A percentile compares a stretch with the other conserved stretches of the same genome.
These are phyloP conservation scores for Drosophila niveifrons DNA, from an alignment of 2,888 invertebrate species.

Conservation along the genomic window DNA sequence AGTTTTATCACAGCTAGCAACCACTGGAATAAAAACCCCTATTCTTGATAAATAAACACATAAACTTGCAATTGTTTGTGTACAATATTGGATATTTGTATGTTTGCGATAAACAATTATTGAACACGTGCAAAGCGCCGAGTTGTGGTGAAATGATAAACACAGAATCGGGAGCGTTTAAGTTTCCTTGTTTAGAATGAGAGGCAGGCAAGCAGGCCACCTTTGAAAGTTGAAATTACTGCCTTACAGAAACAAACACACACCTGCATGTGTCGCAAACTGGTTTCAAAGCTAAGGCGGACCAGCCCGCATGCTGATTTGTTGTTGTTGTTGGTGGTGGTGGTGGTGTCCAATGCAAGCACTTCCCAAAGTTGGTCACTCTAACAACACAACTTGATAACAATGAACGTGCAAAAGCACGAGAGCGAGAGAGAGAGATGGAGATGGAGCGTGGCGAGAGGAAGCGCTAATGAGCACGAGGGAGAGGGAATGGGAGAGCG, in stretches of 20 bases:
- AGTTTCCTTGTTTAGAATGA: constrained; percentile 59
- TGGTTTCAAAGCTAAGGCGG: constrained; percentile 61
- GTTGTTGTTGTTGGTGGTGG: background rate
- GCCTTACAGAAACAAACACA: constrained; percentile 30
- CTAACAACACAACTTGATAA: constrained; percentile 66
- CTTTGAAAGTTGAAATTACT: constrained; percentile 5
- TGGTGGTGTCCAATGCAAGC: constrained; percentile 33
- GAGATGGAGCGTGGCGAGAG: constrained; percentile 7
- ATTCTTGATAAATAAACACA: constrained; percentile 5
- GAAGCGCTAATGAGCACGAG: constrained; percentile 17
- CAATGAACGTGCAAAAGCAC: constrained; percentile 45
- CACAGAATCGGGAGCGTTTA: constrained; percentile 28
- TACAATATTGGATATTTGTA: background rate
- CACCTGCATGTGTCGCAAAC: constrained; percentile 61
- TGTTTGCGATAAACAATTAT: constrained; percentile 18
- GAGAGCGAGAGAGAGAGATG: constrained; percentile 11
- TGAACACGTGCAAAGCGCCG: constrained; percentile 59
- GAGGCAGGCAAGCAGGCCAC: background rate
- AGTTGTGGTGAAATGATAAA: constrained; percentile 62
- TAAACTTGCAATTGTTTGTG: background rate
- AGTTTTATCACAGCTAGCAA: background rate
- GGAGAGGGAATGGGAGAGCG: constrained; percentile 7
- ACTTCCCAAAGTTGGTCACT: constrained; percentile 64
- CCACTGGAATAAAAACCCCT: background rate
- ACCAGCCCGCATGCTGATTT: constrained; percentile 40